A percentile compares a stretch with the other conserved stretches of the same genome.
phyloP scores from a whole-genome alignment of 1,140 invertebrate genomes.

The roundworm (Caenorhabditis elegans) region WBcel235 BX284603.4:6802001-6802500 shows the following conservation, averaged over 20 bases:
- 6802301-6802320: neutral
- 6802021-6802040: neutral
- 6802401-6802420: too few relatives aligned
- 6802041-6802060: slow-evolving; percentile 30
- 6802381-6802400: too few relatives aligned
- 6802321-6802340: neutral
- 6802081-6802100: too few relatives aligned
- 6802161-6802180: too few relatives aligned
- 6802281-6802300: slow-evolving; percentile 25
- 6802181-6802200: slow-evolving; percentile 13
- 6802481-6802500: too few relatives aligned
- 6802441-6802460: too few relatives aligned
- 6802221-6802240: neutral
- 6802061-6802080: slow-evolving; percentile 7
- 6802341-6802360: neutral
- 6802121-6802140: too few relatives aligned
- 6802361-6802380: too few relatives aligned
- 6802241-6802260: slow-evolving; percentile 19
- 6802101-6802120: too few relatives aligned
- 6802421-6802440: too few relatives aligned
- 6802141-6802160: too few relatives aligned
- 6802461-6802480: too few relatives aligned
- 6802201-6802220: neutral
- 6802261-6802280: slow-evolving; percentile 32
- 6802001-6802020: neutral